phyloP scores from a whole-genome alignment of 2,113 vertebrate species.

The Spheniscus mendiculus region DNA sequence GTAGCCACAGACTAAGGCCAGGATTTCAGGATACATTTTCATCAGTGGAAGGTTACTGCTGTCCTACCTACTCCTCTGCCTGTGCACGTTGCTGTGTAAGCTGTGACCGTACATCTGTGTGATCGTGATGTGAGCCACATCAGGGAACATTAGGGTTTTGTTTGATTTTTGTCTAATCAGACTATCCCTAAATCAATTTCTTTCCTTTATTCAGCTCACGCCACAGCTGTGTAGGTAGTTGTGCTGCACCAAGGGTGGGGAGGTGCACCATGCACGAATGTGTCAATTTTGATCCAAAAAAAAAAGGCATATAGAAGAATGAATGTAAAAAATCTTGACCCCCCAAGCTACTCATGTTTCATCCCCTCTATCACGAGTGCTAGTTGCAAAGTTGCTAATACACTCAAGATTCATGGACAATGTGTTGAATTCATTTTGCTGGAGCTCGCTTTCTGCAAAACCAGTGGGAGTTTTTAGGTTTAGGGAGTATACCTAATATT shows the following conservation, averaged over 20 bases:
- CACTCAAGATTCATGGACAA: background rate
- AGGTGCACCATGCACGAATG: background rate
- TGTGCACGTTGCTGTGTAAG: background rate
- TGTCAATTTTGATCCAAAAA: background rate
- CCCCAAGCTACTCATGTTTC: background rate
- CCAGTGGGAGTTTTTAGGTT: background rate
- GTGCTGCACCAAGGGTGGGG: background rate
- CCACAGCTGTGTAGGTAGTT: background rate
- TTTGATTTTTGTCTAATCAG: background rate
- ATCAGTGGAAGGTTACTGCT: background rate
- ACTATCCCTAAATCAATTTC: background rate
- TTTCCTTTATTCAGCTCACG: background rate
- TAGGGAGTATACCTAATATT: background rate
- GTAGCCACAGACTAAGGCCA: background rate
- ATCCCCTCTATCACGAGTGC: background rate
- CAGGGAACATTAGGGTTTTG: background rate
- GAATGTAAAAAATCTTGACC: background rate
- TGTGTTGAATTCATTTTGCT: background rate
- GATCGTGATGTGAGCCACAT: accelerated
- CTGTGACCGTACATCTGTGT: background rate
- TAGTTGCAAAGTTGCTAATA: background rate
- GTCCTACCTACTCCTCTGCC: background rate
- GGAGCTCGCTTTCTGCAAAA: background rate
- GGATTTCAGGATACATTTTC: background rate
- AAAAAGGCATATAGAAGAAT: background rate